Evolutionary conservation across 2,888 invertebrate species (phyloP), one percentile per base, ranked within the genome.

Genomic region (Coecobrya sp.): DNA sequence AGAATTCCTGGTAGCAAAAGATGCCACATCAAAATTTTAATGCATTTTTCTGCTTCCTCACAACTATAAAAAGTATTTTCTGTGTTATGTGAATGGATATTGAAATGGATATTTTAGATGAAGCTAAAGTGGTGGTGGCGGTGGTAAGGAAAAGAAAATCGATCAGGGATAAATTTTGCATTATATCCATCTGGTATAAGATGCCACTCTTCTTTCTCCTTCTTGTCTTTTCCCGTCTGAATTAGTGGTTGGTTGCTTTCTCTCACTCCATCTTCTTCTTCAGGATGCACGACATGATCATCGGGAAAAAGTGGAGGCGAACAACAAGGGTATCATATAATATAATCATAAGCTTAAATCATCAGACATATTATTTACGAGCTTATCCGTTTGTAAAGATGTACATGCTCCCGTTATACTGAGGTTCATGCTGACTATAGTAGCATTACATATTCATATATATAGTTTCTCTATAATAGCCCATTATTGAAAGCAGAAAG

Each of bases 81-180:
- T 36, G 36, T 36, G n/a, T n/a, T n/a, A n/a, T 36, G 52, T 3
- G 16, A 10, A 52, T 52, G 52, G 52, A 52, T 52, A 52, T 42
- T 19, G 65, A 81, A 55, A 79, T 19, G 65, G 8, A 55, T 81
- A 19, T 59, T 8, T 45, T 25, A 19, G 81, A 81, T 55, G 82
- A 59, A 36, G 19, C 8, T 36, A 16, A 82, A 82, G 59, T 30
- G 55, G 11, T 25, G 42, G 55, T 30, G 19, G 27, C 55, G 25
- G 89, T 52, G 81, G 49, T 65, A n/a, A 55, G 84, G 16, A 30
- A 68, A 25, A 65, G 79, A 91, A 93, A 93, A 93, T 93, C 93
- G 93, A 93, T 93, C 89, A 93, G 86, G 92, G 91, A 93, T 93
- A 93, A 93, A 93, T 93, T 93, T 93, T 93, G 85, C 93, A 93